Conservation (phyloP, 2,113 vertebrate species). For the Loxodonta africana region DNA sequence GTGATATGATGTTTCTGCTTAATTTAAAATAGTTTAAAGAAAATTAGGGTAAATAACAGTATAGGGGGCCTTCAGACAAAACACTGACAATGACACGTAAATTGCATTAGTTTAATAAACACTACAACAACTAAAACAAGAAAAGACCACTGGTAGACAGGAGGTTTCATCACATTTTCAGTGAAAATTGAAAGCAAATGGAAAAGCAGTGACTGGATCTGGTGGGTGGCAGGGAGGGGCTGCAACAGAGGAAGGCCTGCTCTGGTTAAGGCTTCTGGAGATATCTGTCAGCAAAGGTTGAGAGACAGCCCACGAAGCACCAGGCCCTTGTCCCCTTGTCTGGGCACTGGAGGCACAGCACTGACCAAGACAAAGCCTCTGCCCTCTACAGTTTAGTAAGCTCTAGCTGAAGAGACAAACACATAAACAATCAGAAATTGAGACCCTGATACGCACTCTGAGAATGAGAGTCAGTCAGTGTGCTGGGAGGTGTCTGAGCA, state of each 20-base stretch:
- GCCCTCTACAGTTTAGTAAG: background rate
- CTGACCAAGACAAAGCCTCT: background rate
- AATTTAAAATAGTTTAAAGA: background rate
- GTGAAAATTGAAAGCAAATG: background rate
- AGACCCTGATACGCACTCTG: background rate
- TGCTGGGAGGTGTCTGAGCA: background rate
- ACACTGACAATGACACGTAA: background rate
- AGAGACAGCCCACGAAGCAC: background rate
- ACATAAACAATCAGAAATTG: background rate
- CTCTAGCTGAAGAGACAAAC: background rate
- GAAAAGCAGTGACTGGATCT: background rate
- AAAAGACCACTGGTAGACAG: fast-evolving
- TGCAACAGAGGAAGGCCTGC: fast-evolving
- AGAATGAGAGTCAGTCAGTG: background rate
- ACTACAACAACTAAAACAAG: background rate
- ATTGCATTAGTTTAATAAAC: background rate
- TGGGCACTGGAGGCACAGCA: background rate
- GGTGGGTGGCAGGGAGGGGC: background rate
- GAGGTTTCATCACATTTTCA: background rate
- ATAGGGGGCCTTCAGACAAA: background rate
- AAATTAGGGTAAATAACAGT: background rate
- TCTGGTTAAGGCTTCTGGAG: background rate
- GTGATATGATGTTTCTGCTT: background rate
- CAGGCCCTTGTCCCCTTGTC: background rate
- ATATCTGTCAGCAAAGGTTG: background rate